A percentile compares a stretch with the other conserved stretches of the same genome.
Conservation (phyloP, 2,113 vertebrate species). For the Empidonax alnorum region DNA sequence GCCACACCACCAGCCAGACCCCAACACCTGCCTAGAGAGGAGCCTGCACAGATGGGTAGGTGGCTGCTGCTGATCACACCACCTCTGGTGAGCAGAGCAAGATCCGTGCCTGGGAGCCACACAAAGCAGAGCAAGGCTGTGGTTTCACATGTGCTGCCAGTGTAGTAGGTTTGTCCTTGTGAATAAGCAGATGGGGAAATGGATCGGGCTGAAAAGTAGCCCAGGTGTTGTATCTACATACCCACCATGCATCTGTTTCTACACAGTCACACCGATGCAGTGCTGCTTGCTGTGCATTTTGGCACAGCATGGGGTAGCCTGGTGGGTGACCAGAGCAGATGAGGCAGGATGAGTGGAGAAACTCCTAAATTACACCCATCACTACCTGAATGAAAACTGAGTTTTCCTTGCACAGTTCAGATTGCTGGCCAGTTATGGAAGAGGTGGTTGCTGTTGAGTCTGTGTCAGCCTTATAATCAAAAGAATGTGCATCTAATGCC, state of each 20-base stretch:
- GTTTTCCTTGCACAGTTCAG: neutral
- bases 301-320: neutral
- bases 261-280: neutral
- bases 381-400: neutral
- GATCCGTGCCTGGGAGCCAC: neutral
- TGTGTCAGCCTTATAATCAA: neutral
- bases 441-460: neutral
- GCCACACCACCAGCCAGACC: accelerated
- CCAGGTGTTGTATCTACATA: accelerated
- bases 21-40: accelerated
- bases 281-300: neutral
- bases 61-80: accelerated
- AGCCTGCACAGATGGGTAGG: neutral
- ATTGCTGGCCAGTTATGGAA: neutral
- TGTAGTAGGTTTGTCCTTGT: neutral
- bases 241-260: accelerated
- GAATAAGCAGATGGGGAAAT: neutral
- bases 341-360: neutral
- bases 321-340: neutral
- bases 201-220: neutral
- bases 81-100: too few relatives aligned
- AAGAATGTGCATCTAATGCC: neutral
- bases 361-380: neutral
- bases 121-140: neutral
- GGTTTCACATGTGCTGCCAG: accelerated